Conservation (phyloP, 2,888 invertebrate genomes). For the Dasysyrphus tricinctus region DNA sequence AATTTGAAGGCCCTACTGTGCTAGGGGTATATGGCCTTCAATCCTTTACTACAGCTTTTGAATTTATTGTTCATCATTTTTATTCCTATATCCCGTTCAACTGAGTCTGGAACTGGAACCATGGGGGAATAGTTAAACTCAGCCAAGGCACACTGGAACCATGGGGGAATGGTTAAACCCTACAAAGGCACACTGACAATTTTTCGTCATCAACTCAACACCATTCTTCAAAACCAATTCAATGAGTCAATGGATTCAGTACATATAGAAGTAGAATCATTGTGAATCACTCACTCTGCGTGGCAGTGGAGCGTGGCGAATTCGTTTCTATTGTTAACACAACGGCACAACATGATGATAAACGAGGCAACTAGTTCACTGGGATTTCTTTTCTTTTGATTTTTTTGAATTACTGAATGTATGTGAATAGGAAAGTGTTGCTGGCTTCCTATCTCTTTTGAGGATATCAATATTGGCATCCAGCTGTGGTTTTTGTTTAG, state of each 20-base stretch:
- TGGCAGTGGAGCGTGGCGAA: conserved; percentile 48
- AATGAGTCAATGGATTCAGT: conserved; percentile 54
- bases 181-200: conserved; percentile 14
- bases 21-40: no score
- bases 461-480: conserved; percentile 13
- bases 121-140: no score
- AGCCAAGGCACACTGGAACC: not conserved
- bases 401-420: conserved; percentile 7
- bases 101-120: not conserved
- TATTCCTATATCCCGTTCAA: not conserved
- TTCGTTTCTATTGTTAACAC: conserved; percentile 48
- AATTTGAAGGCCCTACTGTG: no score
- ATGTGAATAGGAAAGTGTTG: not conserved
- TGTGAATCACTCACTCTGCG: conserved; percentile 52
- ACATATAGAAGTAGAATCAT: conserved; percentile 24
- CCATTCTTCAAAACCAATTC: conserved; percentile 40
- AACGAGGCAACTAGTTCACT: conserved; percentile 63
- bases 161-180: no score
- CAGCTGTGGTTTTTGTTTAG: not conserved
- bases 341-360: conserved; percentile 45
- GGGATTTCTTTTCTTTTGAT: conserved; percentile 27
- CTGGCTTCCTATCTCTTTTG: not conserved
- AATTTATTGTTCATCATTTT: conserved; percentile 19
- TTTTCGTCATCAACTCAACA: conserved; percentile 47
- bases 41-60: no score